phyloP scores from a whole-genome alignment of 1,140 invertebrate genomes.

The Euura lappo region DNA sequence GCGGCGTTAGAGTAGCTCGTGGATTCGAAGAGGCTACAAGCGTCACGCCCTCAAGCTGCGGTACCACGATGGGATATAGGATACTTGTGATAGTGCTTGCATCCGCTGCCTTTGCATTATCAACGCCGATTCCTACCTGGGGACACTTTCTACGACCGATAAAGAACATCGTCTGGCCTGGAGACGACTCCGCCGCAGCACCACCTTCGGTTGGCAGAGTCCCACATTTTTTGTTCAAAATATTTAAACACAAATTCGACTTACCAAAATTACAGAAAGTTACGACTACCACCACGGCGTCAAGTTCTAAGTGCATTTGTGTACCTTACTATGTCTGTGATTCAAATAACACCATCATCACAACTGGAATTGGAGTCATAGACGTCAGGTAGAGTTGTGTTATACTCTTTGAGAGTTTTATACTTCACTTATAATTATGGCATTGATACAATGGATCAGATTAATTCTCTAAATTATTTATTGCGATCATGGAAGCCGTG shows the following conservation, averaged over 20 bases:
- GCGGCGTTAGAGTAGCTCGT: not conserved
- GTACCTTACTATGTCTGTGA: slow-evolving; percentile 65
- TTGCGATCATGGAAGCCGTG: no score
- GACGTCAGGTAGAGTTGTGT: slow-evolving; percentile 55
- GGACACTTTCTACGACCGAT: not conserved
- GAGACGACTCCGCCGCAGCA: not conserved
- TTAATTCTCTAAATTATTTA: slow-evolving; percentile 10
- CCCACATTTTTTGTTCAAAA: slow-evolving; percentile 33
- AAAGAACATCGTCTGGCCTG: slow-evolving; percentile 10
- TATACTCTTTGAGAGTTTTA: not conserved
- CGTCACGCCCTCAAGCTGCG: no score
- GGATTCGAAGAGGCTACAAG: not conserved
- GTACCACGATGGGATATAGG: no score
- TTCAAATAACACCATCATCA: slow-evolving; percentile 58
- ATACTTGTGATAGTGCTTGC: not conserved
- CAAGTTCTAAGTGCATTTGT: slow-evolving; percentile 48
- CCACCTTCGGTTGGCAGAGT: not conserved
- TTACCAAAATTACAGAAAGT: slow-evolving; percentile 36
- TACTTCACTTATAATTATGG: not conserved
- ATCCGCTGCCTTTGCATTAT: not conserved
- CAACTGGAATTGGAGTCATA: slow-evolving; percentile 60
- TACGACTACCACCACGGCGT: slow-evolving; percentile 10
- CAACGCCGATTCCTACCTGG: not conserved
- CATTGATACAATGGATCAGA: not conserved
- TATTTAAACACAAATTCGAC: slow-evolving; percentile 43